Base-by-base conservation (phyloP, 2,113 vertebrate genomes). In the Chloebia gouldiae region DNA sequence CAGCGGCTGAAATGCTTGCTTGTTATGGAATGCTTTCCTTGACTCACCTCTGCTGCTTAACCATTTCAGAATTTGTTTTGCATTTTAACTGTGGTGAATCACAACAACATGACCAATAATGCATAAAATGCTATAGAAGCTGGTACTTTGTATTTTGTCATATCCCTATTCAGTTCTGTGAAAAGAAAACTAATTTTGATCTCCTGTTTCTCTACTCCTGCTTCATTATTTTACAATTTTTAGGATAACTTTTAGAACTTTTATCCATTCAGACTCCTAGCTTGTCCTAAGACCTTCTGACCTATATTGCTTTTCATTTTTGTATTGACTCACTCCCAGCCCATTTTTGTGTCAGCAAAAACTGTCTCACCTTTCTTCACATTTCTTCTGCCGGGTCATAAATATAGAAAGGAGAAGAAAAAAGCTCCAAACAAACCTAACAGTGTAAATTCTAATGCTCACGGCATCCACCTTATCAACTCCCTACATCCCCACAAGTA, bases 341-440 rank as follows among this genome's bases (percentile, higher is more conserved):
- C 10, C 45, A 40, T 86, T 96, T 97, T 96, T 95, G 81, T 96
- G 95, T 98, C 94, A 96, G 97, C 93, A 96, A 96, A 93, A 96
- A 95, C 83, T 73, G 44, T 95, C 90, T 96, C 93, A 97, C 90
- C 93, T 96, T 96, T 88, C 92, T 95, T 86, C 87, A 86, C 92
- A 92, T 95, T 97, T 97, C 97, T 97, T 97, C 90, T 96, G 88
- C 91, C 64, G 92, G 95, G 80, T 92, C 92, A 96, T 97, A 92
- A 82, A 94, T 96, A 92, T 50, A 94, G 88, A 97, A 97, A 96
- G 75, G 39, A 49, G 28, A 73, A 50, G 27, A 54, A 87, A 72
- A 61, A 88, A 71, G 50, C 40, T 56, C 82, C 44, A 81, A 61
- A 90, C 82, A 93, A 73, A 11, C 11, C 53, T 73, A 94, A 40